phyloP scores from a whole-genome alignment of 2,113 vertebrate genomes.

The Asarcornis scutulata region DNA sequence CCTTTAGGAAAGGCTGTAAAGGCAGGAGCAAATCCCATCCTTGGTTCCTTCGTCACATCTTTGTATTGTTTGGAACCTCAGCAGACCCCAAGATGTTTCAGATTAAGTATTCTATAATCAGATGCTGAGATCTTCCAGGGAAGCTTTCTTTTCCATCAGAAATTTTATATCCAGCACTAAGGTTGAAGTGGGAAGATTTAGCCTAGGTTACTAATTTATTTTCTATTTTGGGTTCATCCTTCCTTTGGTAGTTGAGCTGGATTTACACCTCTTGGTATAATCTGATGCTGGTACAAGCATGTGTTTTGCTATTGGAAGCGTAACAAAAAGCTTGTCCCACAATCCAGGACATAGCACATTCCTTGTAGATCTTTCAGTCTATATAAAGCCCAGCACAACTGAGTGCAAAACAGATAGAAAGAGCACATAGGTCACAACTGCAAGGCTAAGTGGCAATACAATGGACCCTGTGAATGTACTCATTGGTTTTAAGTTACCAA shows the following conservation, averaged over 20 bases:
- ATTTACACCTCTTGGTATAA: slow-evolving; percentile 59
- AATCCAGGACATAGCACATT: neutral
- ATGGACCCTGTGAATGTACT: neutral
- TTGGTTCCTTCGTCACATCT: neutral
- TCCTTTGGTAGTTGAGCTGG: slow-evolving; percentile 42
- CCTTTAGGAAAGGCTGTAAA: neutral
- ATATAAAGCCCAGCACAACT: neutral
- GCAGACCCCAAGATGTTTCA: neutral
- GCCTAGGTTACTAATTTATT: slow-evolving; percentile 14
- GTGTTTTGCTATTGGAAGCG: neutral
- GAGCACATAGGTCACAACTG: neutral
- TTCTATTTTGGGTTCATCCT: slow-evolving; percentile 54
- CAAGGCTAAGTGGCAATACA: neutral
- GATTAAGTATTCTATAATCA: neutral
- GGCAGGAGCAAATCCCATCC: neutral
- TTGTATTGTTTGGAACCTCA: neutral
- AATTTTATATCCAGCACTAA: neutral
- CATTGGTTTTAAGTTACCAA: neutral
- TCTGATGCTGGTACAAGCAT: slow-evolving; percentile 8
- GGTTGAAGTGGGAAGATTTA: slow-evolving; percentile 12
- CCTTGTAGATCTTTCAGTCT: neutral
- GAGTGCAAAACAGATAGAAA: slow-evolving; percentile 23
- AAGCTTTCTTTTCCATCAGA: neutral
- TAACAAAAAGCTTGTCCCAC: neutral
- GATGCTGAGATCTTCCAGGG: neutral